These are phyloP conservation scores for Fulica atra DNA, from an alignment of 2,113 vertebrate genomes.

Conservation along the genomic window DNA sequence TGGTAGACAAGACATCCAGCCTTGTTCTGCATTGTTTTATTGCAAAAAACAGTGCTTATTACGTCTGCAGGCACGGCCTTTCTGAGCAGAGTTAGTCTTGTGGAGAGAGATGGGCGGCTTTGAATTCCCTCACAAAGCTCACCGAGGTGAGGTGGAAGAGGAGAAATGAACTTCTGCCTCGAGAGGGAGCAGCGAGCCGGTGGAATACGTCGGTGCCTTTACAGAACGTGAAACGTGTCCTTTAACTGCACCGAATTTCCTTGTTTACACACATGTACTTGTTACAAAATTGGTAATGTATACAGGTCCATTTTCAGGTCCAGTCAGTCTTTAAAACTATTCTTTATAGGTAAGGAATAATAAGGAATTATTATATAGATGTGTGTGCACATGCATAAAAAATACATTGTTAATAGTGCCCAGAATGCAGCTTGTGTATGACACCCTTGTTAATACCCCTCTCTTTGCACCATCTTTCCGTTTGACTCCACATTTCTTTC, in stretches of 20 bases:
- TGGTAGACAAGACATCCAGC: background rate
- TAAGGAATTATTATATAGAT: background rate
- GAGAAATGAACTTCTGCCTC: constrained; percentile 2
- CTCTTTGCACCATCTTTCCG: background rate
- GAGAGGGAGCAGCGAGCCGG: constrained; percentile 30
- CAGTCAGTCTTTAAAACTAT: background rate
- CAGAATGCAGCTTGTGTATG: background rate
- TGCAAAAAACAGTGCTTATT: background rate
- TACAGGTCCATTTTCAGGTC: background rate
- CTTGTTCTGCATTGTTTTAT: background rate
- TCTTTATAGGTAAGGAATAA: background rate
- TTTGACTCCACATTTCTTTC: background rate
- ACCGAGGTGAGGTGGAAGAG: fast-evolving
- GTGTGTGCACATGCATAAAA: background rate
- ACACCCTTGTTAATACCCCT: background rate
- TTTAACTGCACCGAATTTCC: background rate
- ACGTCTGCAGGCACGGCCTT: fast-evolving
- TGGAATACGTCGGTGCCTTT: background rate
- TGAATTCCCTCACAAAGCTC: background rate
- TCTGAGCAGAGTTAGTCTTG: background rate
- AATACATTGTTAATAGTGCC: background rate
- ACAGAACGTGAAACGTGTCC: background rate
- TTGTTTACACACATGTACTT: background rate
- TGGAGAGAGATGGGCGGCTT: background rate
- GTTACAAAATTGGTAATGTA: background rate